phyloP scores from a whole-genome alignment of 1,140 invertebrate species.

The Agrypnia vestita region DNA sequence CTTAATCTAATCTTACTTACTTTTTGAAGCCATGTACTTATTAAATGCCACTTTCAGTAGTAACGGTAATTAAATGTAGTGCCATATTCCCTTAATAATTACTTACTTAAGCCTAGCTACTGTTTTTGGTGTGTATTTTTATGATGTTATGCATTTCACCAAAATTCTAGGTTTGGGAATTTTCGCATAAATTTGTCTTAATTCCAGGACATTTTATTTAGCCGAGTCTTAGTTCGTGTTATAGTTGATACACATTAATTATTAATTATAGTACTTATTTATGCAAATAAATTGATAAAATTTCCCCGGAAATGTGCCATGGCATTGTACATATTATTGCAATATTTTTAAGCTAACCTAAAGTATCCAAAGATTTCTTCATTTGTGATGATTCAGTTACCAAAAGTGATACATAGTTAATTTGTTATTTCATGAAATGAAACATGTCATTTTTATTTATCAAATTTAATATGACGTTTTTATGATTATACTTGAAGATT shows the following conservation, averaged over 20 bases:
- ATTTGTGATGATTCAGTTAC: constrained; percentile 30
- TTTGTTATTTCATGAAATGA: constrained; percentile 33
- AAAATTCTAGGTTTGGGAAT: too few relatives aligned
- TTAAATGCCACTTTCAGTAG: neutral
- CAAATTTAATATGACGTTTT: constrained; percentile 1
- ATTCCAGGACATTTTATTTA: neutral
- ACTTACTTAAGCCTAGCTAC: neutral
- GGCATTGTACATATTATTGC: constrained; percentile 10
- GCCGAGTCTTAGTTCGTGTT: neutral
- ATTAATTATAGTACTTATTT: neutral
- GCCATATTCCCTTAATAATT: neutral
- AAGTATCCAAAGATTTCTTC: constrained; percentile 12
- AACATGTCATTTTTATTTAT: constrained; percentile 10
- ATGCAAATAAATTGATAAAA: neutral
- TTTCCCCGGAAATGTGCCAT: constrained; percentile 9
- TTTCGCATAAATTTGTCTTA: neutral
- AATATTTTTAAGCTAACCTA: constrained; percentile 13
- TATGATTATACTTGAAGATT: constrained; percentile 11
- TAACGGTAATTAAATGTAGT: too few relatives aligned
- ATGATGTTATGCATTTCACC: too few relatives aligned
- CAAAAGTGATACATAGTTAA: constrained; percentile 35
- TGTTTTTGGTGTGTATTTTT: neutral
- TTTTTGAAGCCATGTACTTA: constrained; percentile 2
- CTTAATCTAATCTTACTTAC: constrained; percentile 8
- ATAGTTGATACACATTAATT: neutral